phyloP scores from a whole-genome alignment of 2,113 vertebrate species.

The Odocoileus hemionus region DNA sequence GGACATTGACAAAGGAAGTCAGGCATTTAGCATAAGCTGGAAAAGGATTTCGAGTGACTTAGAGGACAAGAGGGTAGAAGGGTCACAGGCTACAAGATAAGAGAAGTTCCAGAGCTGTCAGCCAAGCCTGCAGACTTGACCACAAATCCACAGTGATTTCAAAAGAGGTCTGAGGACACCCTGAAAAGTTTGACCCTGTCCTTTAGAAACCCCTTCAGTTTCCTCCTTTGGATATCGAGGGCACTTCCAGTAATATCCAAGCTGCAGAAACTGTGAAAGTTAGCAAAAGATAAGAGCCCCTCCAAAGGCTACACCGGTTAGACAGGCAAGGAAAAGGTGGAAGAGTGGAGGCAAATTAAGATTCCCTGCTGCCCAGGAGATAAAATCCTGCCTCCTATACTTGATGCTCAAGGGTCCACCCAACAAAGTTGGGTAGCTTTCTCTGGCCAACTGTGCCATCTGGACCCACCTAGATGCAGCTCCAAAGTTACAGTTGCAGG shows the following conservation, averaged over 20 bases:
- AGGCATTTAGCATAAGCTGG: background rate
- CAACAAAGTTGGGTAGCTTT: background rate
- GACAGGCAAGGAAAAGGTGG: background rate
- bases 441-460: background rate
- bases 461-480: background rate
- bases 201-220: background rate
- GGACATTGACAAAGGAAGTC: background rate
- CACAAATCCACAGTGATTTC: background rate
- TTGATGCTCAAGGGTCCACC: background rate
- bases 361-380: background rate
- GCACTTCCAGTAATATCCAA: background rate
- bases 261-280: background rate
- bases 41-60: constrained; percentile 36
- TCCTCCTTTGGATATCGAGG: background rate
- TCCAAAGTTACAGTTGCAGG: background rate
- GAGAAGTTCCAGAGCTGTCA: background rate
- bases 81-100: background rate
- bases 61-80: constrained; percentile 15
- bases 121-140: background rate
- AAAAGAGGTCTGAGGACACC: background rate
- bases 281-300: background rate
- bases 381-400: background rate
- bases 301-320: background rate
- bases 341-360: background rate
- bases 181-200: background rate